phyloP scores from a whole-genome alignment of 2,113 vertebrate genomes.

The Chaetodon trifascialis region DNA sequence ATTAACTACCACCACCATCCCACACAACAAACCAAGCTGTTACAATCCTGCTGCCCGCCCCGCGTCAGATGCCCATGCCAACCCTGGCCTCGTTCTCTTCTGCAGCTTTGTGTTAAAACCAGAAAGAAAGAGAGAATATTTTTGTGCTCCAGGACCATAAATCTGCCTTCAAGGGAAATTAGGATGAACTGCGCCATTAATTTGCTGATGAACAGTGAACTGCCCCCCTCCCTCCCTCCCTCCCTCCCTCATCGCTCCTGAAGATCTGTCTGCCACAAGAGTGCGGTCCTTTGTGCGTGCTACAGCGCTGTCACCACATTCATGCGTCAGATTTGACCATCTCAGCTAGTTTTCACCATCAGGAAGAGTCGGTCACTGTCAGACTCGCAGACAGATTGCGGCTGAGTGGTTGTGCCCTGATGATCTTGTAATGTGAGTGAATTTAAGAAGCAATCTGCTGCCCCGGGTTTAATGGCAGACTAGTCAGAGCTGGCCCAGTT shows the following conservation, averaged over 20 bases:
- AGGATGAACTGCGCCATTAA: constrained; percentile 63
- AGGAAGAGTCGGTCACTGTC: constrained; percentile 63
- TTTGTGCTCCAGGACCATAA: constrained; percentile 33
- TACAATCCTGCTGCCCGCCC: constrained; percentile 50
- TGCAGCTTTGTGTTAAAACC: constrained; percentile 56
- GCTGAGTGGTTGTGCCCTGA: constrained; percentile 65
- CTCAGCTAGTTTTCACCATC: constrained; percentile 60
- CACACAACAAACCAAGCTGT: constrained; percentile 70
- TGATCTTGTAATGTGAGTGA: constrained; percentile 68
- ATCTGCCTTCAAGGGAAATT: constrained; percentile 65
- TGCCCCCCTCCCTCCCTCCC: background rate
- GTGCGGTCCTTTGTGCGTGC: constrained; percentile 12
- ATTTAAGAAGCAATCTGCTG: constrained; percentile 73
- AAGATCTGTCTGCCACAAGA: constrained; percentile 45
- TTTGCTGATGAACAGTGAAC: constrained; percentile 60
- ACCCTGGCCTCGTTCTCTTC: constrained; percentile 45
- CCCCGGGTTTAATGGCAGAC: constrained; percentile 59
- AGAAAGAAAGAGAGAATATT: constrained; percentile 39
- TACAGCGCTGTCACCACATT: constrained; percentile 8
- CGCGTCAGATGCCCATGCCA: constrained; percentile 50
- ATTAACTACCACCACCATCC: constrained; percentile 50
- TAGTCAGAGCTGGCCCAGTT: constrained; percentile 51
- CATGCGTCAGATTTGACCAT: constrained; percentile 40
- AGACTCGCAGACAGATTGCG: constrained; percentile 69
- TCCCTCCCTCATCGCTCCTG: constrained; percentile 32